Base-by-base conservation (phyloP, 2,113 vertebrate species). In the Heptranchias perlo region DNA sequence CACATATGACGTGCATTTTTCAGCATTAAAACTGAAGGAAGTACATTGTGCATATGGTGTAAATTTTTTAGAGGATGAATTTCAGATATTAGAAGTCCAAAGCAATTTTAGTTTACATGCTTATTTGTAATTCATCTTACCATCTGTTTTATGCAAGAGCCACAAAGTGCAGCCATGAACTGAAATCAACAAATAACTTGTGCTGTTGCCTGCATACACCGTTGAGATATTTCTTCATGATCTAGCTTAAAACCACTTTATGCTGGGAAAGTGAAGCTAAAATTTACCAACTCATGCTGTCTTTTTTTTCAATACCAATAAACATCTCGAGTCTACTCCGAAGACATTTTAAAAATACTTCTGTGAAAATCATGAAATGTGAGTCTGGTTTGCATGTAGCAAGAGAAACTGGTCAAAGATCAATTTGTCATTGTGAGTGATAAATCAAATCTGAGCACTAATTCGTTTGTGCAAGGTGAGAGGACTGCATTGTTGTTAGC, bases 301-400 rank as follows among this genome's bases (percentile, higher is more conserved):
- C 6, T 8, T 54, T 52, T 89, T 16, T 52, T 52, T 44, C 49
- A 31, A 35, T 54, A 13, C 18, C 47, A 89, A 10, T 89, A 49
- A 89, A 28, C 2, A 3, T 8, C 3, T 49, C 21, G 2, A 23
- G 23, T 52, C 47, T 54, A 13, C 23, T 52, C 25, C 49, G 31
- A 31, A 54, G 52, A 16, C 28, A 28, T 35, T 89, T 89, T 92
- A 54, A n/a, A 93, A 28, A 31, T 31, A 52, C 10, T 16, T 67
- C 49, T 95, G 94, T 95, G 94, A 95, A 95, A 73, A 95, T 95
- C 94, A 95, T 95, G 93, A 69, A 95, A 95, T 69, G 47, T 3
- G 13, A 52, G 28, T 49, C 65, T 95, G 44, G 47, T 95, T 67
- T 95, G 47, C 47, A 73, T 28, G 10, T 49, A 31, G 64, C 10